A percentile compares a stretch with the other conserved stretches of the same genome.
Conservation (phyloP, 1,140 invertebrate species). For the Diuraphis noxia region DNA sequence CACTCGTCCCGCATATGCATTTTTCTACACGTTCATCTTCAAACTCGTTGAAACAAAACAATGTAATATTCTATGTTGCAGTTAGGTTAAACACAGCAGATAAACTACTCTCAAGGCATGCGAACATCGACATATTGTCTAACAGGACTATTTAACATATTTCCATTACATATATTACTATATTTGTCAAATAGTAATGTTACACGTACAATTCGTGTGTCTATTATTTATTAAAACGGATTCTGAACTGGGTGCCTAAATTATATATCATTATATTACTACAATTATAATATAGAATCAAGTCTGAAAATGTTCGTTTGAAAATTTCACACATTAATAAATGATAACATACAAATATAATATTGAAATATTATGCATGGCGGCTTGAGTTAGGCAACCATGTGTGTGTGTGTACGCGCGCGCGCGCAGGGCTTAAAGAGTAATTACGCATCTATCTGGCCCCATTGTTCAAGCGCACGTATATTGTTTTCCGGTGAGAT, state of each 20-base stretch:
- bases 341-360: not conserved
- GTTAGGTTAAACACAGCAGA: not conserved
- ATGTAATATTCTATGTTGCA: not conserved
- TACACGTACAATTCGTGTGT: not conserved
- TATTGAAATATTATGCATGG: not conserved
- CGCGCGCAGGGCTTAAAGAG: not conserved
- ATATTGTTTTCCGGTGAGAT: slow-evolving; percentile 27
- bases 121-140: not conserved
- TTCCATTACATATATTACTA: no score
- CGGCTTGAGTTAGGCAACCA: not conserved
- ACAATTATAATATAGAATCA: not conserved
- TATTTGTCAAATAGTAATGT: no score
- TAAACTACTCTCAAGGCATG: not conserved
- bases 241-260: no score
- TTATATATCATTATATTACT: no score
- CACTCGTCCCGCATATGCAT: not conserved
- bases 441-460: not conserved
- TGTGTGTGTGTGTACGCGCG: not conserved
- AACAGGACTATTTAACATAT: no score
- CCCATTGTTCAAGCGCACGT: not conserved
- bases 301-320: not conserved
- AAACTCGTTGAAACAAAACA: not conserved
- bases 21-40: not conserved
- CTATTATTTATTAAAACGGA: not conserved
- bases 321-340: not conserved